Percentiles rank a stretch among this genome's conserved stretches.
Evolutionary conservation across 2,888 invertebrate species (phyloP).

Genomic region (Cosmorhoe ocellata): DNA sequence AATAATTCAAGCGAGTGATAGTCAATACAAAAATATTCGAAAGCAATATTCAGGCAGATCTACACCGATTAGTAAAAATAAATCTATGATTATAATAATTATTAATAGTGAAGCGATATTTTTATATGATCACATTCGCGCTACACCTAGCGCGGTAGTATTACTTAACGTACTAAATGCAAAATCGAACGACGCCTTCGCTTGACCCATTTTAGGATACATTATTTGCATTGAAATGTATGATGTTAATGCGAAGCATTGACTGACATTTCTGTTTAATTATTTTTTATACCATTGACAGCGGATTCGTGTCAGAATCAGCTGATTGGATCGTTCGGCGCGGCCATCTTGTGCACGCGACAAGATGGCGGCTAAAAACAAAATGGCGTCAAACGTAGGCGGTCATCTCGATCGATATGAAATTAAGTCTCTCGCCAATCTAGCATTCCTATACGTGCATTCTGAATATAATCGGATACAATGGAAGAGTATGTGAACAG

Average conservation of each 20-base stretch:
- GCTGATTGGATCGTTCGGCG: constrained; percentile 72
- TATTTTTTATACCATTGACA: constrained; percentile 56
- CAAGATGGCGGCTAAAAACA: constrained; percentile 56
- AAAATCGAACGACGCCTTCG: constrained; percentile 50
- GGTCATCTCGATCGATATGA: constrained; percentile 45
- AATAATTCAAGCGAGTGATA: constrained; percentile 67
- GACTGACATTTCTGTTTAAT: constrained; percentile 67
- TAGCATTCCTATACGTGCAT: constrained; percentile 31
- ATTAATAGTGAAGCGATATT: constrained; percentile 66
- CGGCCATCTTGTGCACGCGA: constrained; percentile 51
- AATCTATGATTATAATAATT: constrained; percentile 66
- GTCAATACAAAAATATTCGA: constrained; percentile 60
- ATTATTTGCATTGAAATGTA: constrained; percentile 65
- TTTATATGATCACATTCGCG: constrained; percentile 68
- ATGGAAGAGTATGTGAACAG: constrained; percentile 64
- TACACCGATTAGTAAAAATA: constrained; percentile 55
- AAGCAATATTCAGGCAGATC: constrained; percentile 72
- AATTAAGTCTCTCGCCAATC: constrained; percentile 56
- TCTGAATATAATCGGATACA: constrained; percentile 38
- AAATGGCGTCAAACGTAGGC: constrained; percentile 56
- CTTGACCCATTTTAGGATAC: constrained; percentile 43
- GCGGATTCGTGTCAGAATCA: constrained; percentile 64
- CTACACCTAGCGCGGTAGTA: constrained; percentile 48
- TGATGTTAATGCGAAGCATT: constrained; percentile 66
- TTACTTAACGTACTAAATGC: constrained; percentile 62